A percentile compares a stretch with the other conserved stretches of the same genome.
phyloP scores from a whole-genome alignment of 2,113 vertebrate genomes.

The Bolborhynchus lineola region DNA sequence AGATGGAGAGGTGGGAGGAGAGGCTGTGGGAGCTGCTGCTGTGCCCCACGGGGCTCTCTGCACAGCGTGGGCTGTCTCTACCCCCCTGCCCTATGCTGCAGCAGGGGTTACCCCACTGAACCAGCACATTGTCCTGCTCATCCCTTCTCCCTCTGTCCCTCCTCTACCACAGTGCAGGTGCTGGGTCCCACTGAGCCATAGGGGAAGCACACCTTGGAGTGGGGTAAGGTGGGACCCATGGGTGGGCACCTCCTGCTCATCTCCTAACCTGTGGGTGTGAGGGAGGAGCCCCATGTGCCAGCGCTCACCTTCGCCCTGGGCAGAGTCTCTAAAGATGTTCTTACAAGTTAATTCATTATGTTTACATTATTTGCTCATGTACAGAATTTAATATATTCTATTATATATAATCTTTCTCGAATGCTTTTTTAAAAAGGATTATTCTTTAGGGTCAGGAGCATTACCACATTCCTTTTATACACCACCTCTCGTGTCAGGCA shows the following conservation, averaged over 20 bases:
- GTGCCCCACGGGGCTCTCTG: background rate
- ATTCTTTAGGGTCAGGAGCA: constrained; percentile 50
- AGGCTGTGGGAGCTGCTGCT: background rate
- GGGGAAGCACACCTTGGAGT: rapidly evolving
- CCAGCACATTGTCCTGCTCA: background rate
- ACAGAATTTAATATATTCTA: constrained; percentile 71
- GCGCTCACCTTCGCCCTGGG: background rate
- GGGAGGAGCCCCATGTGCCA: background rate
- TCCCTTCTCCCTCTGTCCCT: background rate
- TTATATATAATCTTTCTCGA: constrained; percentile 61
- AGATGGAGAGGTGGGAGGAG: background rate
- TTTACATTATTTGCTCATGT: constrained; percentile 70
- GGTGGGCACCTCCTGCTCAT: background rate
- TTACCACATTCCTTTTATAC: background rate
- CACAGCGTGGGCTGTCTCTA: background rate
- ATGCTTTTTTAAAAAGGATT: constrained; percentile 57
- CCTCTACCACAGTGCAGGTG: rapidly evolving
- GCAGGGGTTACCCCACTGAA: background rate
- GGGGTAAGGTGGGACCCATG: background rate
- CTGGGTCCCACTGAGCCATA: background rate
- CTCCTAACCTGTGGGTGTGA: background rate
- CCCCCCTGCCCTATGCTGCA: background rate
- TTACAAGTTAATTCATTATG: constrained; percentile 65
- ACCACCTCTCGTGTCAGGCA: constrained; percentile 30
- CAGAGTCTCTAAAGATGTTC: constrained; percentile 21